Percentiles rank a stretch among this genome's conserved stretches.
phyloP scores from a whole-genome alignment of 2,888 invertebrate genomes.

The Drosophila eohydei region DNA sequence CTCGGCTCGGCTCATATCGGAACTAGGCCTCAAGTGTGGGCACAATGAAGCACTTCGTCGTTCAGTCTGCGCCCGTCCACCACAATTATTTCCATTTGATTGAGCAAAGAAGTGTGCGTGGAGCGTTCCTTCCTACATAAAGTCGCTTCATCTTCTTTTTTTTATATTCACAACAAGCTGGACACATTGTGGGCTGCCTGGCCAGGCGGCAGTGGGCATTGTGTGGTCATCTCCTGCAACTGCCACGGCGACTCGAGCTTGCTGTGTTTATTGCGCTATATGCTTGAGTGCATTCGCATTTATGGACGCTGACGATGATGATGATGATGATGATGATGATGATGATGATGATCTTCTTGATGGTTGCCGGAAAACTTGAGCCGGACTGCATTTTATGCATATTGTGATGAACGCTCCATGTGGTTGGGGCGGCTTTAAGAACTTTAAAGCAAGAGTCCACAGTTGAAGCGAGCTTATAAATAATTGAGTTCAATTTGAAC shows the following conservation, averaged over 20 bases:
- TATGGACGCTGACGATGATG: conserved; percentile 43
- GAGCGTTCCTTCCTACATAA: conserved; percentile 51
- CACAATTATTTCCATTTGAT: conserved; percentile 83
- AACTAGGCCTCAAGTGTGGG: conserved; percentile 64
- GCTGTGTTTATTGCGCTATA: conserved; percentile 73
- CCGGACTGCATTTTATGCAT: conserved; percentile 23
- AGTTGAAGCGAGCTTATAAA: conserved; percentile 11
- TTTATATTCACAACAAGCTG: conserved; percentile 39
- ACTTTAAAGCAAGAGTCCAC: conserved; percentile 24
- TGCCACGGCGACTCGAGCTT: conserved; percentile 25
- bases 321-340: conserved; percentile 29
- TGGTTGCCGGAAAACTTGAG: conserved; percentile 50
- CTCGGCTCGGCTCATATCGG: not conserved
- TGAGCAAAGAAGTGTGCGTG: conserved; percentile 82
- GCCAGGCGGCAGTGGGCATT: conserved; percentile 31
- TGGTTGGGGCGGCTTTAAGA: conserved; percentile 22
- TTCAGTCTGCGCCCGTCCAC: conserved; percentile 32
- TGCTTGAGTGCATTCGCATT: conserved; percentile 73
- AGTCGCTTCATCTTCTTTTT: not conserved
- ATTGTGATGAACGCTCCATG: conserved; percentile 10
- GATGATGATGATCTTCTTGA: conserved; percentile 22
- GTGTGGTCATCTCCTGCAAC: conserved; percentile 65
- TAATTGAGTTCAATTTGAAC: not conserved
- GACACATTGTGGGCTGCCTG: conserved; percentile 56
- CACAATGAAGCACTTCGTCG: conserved; percentile 55